Evolutionary conservation across 2,888 invertebrate species (phyloP), one percentile per base, ranked within the genome.

Genomic region (Napeogenes sylphis): DNA sequence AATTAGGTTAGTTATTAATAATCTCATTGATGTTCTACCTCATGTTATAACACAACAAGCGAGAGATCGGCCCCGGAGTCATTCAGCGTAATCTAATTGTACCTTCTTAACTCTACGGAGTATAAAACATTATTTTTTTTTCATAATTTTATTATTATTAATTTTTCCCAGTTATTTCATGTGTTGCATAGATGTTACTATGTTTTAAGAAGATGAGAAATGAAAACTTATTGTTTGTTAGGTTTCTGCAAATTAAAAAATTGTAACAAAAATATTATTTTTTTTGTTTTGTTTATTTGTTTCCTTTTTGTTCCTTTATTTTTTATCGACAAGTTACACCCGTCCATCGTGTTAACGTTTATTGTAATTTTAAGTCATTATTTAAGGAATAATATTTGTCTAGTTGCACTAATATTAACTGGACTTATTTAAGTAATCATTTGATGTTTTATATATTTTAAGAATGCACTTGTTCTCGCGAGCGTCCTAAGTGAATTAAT

Each of bases 141-240:
- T 81, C 71, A 71, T 75, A 80, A 81, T 83, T 85, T 85, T 85
- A 84, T 87, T 86, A 80, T 80, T 82, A 85, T 84, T 86, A 82
- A 80, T 81, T 79, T 86, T 84, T 81, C 85, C 87, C 85, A 85
- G 88, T 89, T 90, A 87, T 79, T 85, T 86, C 90, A 91, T 91
- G 90, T 91, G 90, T 91, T 91, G 87, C 90, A 89, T 91, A 91
- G 89, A 91, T 91, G 91, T 91, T 91, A 91, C 90, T 91, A 91
- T 90, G 91, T 91, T 91, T 89, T 91, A 90, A 88, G 90, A 78
- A 84, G 83, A 85, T 84, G 85, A 87, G 83, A 81, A 81, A 74
- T 83, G 82, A 84, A 84, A 86, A 90, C 89, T 79, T 89, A 91
- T 91, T 91, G 90, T 91, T 91, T 91, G 91, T 91, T 91, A 91